A percentile compares a stretch with the other conserved stretches of the same genome.
Conservation (phyloP, 2,797 vertebrate species). For the Allobates femoralis region DNA sequence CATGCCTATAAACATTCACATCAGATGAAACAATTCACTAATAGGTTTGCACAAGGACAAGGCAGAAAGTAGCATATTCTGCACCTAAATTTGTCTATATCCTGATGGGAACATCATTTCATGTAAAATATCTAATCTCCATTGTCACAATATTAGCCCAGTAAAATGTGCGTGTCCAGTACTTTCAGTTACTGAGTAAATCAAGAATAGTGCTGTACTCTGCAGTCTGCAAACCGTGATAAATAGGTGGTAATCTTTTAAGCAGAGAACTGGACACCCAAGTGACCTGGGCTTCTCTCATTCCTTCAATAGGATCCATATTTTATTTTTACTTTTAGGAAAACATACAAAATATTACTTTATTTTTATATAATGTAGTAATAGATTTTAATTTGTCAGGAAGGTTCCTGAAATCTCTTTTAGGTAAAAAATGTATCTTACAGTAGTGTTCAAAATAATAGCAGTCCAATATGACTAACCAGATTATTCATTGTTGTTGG, state of each 20-base stretch:
- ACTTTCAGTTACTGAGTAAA: constrained; percentile 8
- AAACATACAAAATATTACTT: not conserved
- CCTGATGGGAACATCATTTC: not conserved
- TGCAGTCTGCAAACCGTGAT: not conserved
- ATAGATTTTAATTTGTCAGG: not conserved
- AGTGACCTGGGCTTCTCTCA: not conserved
- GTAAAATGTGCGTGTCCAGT: not conserved
- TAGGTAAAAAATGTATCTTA: not conserved
- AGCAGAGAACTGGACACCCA: not conserved
- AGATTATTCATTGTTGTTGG: no score
- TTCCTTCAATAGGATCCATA: not conserved
- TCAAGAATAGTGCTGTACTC: constrained; percentile 1
- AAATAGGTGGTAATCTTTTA: not conserved
- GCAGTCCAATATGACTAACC: no score
- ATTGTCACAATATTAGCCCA: not conserved
- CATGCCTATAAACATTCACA: not conserved
- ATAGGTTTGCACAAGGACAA: not conserved
- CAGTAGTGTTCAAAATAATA: no score
- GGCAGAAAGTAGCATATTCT: not conserved
- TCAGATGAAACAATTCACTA: not conserved
- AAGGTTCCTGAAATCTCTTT: not conserved
- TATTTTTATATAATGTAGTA: not conserved
- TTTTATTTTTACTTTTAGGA: not conserved
- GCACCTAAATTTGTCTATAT: not conserved
- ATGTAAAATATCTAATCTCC: not conserved